phyloP scores from a whole-genome alignment of 2,797 vertebrate genomes.

The Enteromius anoplus region DNA sequence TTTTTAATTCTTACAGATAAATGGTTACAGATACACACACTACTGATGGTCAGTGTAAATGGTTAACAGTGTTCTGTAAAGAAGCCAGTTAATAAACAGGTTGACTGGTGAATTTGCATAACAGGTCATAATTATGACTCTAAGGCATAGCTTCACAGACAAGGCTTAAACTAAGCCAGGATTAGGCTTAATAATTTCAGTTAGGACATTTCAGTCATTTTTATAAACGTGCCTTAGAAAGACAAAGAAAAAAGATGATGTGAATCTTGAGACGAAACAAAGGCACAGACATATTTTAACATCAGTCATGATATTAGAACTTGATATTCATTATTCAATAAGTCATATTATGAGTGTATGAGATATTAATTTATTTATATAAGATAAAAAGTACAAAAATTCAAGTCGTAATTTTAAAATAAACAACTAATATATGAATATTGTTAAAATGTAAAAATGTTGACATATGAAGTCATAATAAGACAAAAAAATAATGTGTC shows the following conservation, averaged over 20 bases:
- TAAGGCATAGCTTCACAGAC: too few species aligned
- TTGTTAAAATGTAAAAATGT: neutral
- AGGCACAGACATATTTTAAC: too few species aligned
- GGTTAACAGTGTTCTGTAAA: neutral
- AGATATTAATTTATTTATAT: neutral
- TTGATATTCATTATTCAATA: neutral
- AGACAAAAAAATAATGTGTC: neutral
- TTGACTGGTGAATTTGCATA: slow-evolving; percentile 3
- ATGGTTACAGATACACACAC: neutral
- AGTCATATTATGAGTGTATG: neutral
- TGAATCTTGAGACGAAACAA: too few species aligned
- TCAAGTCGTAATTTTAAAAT: neutral
- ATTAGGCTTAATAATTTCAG: too few species aligned
- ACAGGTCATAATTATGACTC: too few species aligned
- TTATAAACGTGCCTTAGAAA: too few species aligned
- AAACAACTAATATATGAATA: too few species aligned
- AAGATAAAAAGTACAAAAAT: neutral
- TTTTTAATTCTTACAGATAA: neutral
- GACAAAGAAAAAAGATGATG: too few species aligned
- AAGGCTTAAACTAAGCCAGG: too few species aligned
- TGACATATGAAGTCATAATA: neutral
- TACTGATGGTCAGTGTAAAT: neutral
- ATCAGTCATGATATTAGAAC: neutral
- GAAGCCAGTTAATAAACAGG: neutral
- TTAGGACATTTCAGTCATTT: too few species aligned